Evolutionary conservation across 2,113 vertebrate species (phyloP), one percentile per base, ranked within the genome.

Genomic region (Ifrita kowaldi): DNA sequence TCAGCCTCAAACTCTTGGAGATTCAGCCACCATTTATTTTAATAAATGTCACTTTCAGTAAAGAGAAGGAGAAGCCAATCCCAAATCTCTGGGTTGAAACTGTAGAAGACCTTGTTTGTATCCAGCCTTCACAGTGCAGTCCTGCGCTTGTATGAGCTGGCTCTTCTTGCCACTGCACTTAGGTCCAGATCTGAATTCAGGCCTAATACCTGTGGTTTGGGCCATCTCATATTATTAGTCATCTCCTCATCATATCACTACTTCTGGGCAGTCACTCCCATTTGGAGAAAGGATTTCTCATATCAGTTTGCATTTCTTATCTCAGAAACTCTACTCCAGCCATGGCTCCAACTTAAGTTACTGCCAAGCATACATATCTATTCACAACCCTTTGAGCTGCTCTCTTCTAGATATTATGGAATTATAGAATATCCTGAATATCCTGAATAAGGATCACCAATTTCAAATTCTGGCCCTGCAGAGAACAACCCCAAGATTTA

Each of bases 161-260:
- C 47, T 93, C 32, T 89, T 63, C 21, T 71, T 86, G 28, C 42
- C 76, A 75, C 20, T 71, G 56, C 10, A 13, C 24, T 94, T 41
- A 24, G 27, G 74, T 71, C 65, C 67, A 86, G 42, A 30, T 78
- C 68, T 75, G 76, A 95, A 75, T 93, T 73, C 42, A 78, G 59
- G 64, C 75, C 35, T 60, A 49, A 84, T 42, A 28, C 27, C 59
- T 94, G 90, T 90, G 95, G 79, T 90, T 94, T 95, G 88, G 83
- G 35, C 23, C 56, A 67, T 90, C 79, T 86, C 47, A 49, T 39
- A 4, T 60, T 91, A 85, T 97, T 90, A 86, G 52, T 71, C 82
- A 89, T 93, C 68, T 88, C 71, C 64, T 94, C 82, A 64, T 92
- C 60, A 39, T 75, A 60, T 81, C 90, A 47, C 47, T 93, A 7